Percentiles rank a stretch among this genome's conserved stretches.
Evolutionary conservation across 2,888 invertebrate species (phyloP).

Genomic region (Nomada fabriciana): DNA sequence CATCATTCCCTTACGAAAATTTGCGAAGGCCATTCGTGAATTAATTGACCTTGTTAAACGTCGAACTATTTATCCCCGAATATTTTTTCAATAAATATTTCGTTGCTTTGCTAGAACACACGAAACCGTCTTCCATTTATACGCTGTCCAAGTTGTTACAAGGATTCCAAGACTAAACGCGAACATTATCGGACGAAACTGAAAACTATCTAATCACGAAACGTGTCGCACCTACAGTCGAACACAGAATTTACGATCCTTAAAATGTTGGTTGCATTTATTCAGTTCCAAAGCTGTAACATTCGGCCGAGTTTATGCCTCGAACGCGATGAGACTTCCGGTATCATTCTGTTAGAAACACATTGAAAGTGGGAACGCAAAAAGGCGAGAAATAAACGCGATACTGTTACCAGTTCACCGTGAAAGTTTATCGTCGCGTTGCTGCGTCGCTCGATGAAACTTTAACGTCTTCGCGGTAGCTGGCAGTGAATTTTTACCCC

Average conservation of each 20-base stretch:
- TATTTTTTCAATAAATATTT: not conserved
- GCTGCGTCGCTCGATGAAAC: not conserved
- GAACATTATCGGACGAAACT: too few species aligned
- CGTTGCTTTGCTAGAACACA: too few species aligned
- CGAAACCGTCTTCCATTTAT: too few species aligned
- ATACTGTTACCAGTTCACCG: not conserved
- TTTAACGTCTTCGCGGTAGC: slow-evolving; percentile 12
- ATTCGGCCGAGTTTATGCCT: slow-evolving; percentile 9
- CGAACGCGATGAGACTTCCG: not conserved
- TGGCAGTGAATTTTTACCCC: slow-evolving; percentile 7
- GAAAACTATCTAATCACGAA: not conserved
- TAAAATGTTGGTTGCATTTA: not conserved
- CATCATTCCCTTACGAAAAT: not conserved
- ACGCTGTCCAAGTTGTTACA: too few species aligned
- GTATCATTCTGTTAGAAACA: slow-evolving; percentile 1
- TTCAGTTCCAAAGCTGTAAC: not conserved
- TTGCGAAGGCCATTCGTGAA: not conserved
- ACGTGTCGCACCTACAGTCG: not conserved
- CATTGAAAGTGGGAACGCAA: slow-evolving; percentile 2
- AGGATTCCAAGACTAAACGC: too few species aligned
- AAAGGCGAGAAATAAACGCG: slow-evolving; percentile 14
- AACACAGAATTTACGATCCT: not conserved
- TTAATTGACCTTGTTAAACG: not conserved
- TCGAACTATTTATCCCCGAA: not conserved
- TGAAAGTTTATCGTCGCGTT: slow-evolving; percentile 17